Evolutionary conservation across 2,888 invertebrate genomes (phyloP), one percentile per base, ranked within the genome.

Genomic region (Chrysolina haemoptera): DNA sequence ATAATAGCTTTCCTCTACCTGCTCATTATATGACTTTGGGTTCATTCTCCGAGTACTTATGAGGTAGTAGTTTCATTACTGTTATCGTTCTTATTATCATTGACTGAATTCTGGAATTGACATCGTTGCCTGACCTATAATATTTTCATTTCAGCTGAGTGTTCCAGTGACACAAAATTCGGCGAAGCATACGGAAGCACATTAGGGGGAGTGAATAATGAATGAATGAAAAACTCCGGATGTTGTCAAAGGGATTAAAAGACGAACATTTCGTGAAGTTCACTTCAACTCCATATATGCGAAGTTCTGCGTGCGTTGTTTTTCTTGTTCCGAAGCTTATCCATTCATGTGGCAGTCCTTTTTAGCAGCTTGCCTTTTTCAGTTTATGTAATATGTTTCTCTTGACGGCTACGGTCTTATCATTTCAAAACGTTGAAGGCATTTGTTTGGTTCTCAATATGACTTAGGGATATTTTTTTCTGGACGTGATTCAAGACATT

Each of bases 221-320:
- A 59, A 59, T 59, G 27, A 59, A 27, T 14, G 59, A 59, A 59
- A 27, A 59, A 35, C 59, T 27, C 59, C 35, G 35, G 59, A n/a
- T 20, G 18, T 53, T 53, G 53, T 59, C 59, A 59, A 59, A 59
- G 35, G 59, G 59, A 59, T 59, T 59, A 59, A 59, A 53, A 22
- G 22, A 22, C 59, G n/a, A 14, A 59, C n/a, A n/a, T 14, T n/a
- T 12, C 12, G n/a, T 59, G 22, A 14, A 59, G 14, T 6, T 35
- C 35, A 59, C 59, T 59, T 35, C 35, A 35, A 59, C 59, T 27
- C 35, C 59, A 59, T 16, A 59, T n/a, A 27, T 27, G 59, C 50
- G 50, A 50, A n/a, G 59, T 59, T 59, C 27, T n/a, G 35, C 10
- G 27, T 59, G 59, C 12, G 22, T 59, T 59, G 35, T 59, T 59